Evolutionary conservation across 1,140 invertebrate species (phyloP).

Genomic region (Aphidius ervi): DNA sequence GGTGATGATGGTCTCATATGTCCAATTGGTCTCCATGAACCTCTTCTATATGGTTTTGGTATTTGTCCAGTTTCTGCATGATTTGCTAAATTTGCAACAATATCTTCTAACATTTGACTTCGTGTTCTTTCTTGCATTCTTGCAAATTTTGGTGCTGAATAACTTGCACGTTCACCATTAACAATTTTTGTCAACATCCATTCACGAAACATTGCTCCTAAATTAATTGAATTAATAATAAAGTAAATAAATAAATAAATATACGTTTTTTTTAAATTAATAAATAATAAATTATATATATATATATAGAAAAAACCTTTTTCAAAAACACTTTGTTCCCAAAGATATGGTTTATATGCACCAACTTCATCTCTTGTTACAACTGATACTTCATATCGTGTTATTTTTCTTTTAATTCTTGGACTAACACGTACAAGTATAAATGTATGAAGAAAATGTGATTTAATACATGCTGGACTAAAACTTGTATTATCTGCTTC

Average conservation of each 20-base stretch:
- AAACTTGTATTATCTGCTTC: constrained; percentile 89
- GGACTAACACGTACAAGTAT: constrained; percentile 84
- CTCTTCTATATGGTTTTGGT: constrained; percentile 85
- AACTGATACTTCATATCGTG: constrained; percentile 86
- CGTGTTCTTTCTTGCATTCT: constrained; percentile 89
- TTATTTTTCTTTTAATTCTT: constrained; percentile 77
- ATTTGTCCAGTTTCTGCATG: constrained; percentile 93
- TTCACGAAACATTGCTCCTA: constrained; percentile 71
- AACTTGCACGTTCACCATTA: constrained; percentile 93
- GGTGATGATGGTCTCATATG: constrained; percentile 92
- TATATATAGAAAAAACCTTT: constrained; percentile 60
- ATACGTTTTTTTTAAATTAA: not conserved
- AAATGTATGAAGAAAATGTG: constrained; percentile 89
- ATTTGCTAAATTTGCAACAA: constrained; percentile 89
- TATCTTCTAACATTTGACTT: constrained; percentile 90
- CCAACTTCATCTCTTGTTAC: constrained; percentile 96
- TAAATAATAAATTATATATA: too few species aligned
- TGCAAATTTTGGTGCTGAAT: constrained; percentile 94
- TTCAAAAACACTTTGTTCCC: constrained; percentile 90
- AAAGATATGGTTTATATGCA: constrained; percentile 92
- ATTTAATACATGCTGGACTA: constrained; percentile 88
- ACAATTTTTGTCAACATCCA: constrained; percentile 97
- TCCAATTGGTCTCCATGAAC: constrained; percentile 91
- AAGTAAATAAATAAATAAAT: not conserved
- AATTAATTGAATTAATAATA: constrained; percentile 10